phyloP scores from a whole-genome alignment of 2,113 vertebrate genomes.

The Engraulis encrasicolus region DNA sequence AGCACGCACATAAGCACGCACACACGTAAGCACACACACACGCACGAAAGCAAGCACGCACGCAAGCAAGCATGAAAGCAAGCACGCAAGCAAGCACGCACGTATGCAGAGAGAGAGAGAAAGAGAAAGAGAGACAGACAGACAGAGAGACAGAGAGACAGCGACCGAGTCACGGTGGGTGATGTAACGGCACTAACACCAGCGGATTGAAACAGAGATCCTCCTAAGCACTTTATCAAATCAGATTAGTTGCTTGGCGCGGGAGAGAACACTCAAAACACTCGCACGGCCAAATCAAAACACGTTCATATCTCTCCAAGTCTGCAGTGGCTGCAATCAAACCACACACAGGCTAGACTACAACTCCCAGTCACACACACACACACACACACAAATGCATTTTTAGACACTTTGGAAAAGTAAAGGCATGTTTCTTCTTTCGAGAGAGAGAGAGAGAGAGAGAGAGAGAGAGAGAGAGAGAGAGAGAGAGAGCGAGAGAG shows the following conservation, averaged over 20 bases:
- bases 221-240: conserved; percentile 69
- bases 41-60: too few species aligned
- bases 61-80: too few species aligned
- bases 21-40: too few species aligned
- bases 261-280: conserved; percentile 40
- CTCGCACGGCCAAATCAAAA: conserved; percentile 32
- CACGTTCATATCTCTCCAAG: conserved; percentile 14
- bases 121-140: too few species aligned
- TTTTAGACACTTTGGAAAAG: not conserved
- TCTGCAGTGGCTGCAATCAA: not conserved
- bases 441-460: too few species aligned
- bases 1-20: conserved; percentile 26
- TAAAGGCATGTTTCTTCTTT: not conserved
- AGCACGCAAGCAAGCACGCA: too few species aligned
- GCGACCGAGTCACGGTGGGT: conserved; percentile 50
- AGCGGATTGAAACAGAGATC: conserved; percentile 67
- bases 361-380: too few species aligned
- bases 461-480: too few species aligned
- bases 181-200: conserved; percentile 71
- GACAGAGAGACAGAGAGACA: too few species aligned
- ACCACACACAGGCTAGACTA: too few species aligned
- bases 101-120: too few species aligned
- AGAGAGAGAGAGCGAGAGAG: too few species aligned
- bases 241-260: conserved; percentile 67
- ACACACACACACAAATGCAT: conserved; percentile 27